Evolutionary conservation across 1,140 invertebrate genomes (phyloP).

Genomic region (Megalopta genalis): DNA sequence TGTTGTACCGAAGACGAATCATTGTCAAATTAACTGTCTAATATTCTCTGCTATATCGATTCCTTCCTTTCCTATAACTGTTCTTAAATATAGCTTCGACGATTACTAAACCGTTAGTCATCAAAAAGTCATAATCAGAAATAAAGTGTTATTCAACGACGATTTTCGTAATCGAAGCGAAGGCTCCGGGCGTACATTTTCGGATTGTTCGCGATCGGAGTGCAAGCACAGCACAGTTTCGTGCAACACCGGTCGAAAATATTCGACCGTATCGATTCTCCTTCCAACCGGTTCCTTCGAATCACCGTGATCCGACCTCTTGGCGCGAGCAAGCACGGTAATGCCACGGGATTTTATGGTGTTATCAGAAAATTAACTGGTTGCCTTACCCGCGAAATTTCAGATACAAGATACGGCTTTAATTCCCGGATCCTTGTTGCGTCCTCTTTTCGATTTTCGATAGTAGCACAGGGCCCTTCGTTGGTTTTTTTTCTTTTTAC

Average conservation of each 20-base stretch:
- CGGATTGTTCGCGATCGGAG: background rate
- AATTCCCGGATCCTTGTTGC: no score
- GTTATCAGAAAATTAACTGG: constrained; percentile 9
- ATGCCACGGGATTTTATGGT: background rate
- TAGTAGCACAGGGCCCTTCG: no score
- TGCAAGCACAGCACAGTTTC: background rate
- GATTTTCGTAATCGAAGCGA: background rate
- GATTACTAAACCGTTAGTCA: no score
- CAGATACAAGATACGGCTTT: background rate
- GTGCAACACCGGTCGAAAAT: background rate
- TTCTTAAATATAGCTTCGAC: no score
- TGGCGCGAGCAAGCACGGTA: background rate
- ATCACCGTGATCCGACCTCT: background rate
- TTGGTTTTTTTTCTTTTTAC: no score
- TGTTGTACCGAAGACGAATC: no score
- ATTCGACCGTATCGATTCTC: constrained; percentile 1
- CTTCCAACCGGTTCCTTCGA: constrained; percentile 11
- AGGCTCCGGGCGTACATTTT: background rate
- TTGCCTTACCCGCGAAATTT: background rate
- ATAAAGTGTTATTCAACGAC: no score
- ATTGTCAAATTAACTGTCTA: no score
- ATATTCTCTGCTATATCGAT: no score
- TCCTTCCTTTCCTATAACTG: no score
- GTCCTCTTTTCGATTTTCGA: no score
- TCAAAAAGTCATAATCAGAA: no score